phyloP scores from a whole-genome alignment of 2,888 invertebrate species.

The Exephanes ischioxanthus region DNA sequence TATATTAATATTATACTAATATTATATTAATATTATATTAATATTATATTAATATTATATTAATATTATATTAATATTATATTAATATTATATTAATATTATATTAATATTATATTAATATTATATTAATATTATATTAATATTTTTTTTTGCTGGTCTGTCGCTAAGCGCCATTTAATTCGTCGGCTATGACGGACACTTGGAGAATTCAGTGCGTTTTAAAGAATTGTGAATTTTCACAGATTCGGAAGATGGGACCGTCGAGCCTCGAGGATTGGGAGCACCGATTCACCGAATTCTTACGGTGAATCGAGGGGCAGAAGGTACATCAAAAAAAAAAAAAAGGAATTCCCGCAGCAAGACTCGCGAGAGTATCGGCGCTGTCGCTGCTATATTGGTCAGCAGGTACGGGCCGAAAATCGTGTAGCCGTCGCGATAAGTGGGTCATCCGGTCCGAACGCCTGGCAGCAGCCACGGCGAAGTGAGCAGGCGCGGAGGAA shows the following conservation, averaged over 20 bases:
- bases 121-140: no score
- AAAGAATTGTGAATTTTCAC: conserved; percentile 14
- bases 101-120: no score
- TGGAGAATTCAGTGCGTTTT: not conserved
- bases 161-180: not conserved
- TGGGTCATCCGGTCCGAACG: conserved; percentile 73
- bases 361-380: not conserved
- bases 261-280: conserved; percentile 18
- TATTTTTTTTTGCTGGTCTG: not conserved
- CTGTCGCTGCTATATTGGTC: conserved; percentile 29
- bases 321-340: conserved; percentile 23
- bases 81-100: no score
- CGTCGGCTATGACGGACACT: not conserved
- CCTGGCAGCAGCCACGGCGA: conserved; percentile 37
- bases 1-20: no score
- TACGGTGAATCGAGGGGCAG: conserved; percentile 25
- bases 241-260: conserved; percentile 40
- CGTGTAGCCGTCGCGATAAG: conserved; percentile 66
- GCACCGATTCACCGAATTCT: conserved; percentile 37
- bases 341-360: not conserved
- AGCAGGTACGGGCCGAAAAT: conserved; percentile 60
- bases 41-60: no score
- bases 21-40: no score
- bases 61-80: no score
- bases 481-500: conserved; percentile 20